phyloP scores from a whole-genome alignment of 2,797 vertebrate genomes.

The Tympanoctomys barrerae region DNA sequence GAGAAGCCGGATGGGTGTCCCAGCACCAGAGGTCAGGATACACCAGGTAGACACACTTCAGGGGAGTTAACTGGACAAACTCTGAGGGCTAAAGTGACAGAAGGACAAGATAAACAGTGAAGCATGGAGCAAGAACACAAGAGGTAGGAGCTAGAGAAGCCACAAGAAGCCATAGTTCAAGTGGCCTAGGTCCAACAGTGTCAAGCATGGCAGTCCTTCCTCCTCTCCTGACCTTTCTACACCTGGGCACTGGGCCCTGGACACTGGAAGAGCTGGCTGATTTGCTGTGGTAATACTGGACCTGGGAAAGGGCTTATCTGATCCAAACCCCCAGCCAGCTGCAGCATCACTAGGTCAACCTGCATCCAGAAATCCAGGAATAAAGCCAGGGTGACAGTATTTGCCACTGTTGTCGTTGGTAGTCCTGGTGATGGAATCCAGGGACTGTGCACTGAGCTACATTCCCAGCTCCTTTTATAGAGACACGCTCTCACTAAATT shows the following conservation, averaged over 20 bases:
- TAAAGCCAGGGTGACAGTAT: not conserved
- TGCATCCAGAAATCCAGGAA: not conserved
- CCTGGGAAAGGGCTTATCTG: not conserved
- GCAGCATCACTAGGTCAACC: not conserved
- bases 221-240: not conserved
- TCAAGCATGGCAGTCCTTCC: not conserved
- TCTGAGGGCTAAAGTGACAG: not conserved
- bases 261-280: not conserved
- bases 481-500: not conserved
- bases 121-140: not conserved
- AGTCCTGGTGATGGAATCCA: not conserved
- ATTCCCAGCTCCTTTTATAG: not conserved
- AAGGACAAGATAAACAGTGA: not conserved
- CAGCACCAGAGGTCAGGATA: not conserved
- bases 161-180: not conserved
- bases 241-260: not conserved
- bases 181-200: not conserved
- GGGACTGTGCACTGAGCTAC: not conserved
- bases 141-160: not conserved
- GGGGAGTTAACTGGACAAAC: not conserved
- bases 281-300: not conserved
- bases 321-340: not conserved
- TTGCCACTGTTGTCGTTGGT: not conserved
- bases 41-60: not conserved
- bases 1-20: not conserved